Percentiles rank a stretch among this genome's conserved stretches.
Conservation (phyloP, 1,140 invertebrate genomes). For the Andricus grossulariae region DNA sequence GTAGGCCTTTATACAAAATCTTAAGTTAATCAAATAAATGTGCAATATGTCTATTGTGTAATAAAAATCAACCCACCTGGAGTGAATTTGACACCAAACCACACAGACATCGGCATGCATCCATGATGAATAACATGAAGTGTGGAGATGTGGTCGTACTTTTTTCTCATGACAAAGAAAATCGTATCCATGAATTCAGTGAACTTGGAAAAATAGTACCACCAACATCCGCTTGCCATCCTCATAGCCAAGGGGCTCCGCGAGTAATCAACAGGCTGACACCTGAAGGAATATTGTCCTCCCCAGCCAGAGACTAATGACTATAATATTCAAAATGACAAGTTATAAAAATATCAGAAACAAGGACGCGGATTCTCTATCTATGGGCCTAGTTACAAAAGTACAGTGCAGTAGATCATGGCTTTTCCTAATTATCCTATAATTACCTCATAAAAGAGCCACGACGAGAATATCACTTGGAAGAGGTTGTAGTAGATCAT, state of each 20-base stretch:
- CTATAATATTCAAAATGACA: conserved; percentile 71
- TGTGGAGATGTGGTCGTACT: conserved; percentile 89
- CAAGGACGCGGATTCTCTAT: background rate
- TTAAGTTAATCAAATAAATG: no score
- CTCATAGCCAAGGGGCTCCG: conserved; percentile 84
- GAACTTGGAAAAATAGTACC: conserved; percentile 93
- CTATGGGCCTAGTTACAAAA: background rate
- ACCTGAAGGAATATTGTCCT: conserved; percentile 87
- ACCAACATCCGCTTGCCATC: conserved; percentile 89
- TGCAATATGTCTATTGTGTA: no score
- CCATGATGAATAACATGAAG: conserved; percentile 96
- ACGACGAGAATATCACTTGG: conserved; percentile 90
- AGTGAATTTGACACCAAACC: conserved; percentile 94
- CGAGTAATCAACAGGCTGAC: conserved; percentile 94
- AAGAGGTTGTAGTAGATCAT: conserved; percentile 91
- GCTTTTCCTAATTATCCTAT: conserved; percentile 4
- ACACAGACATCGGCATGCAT: conserved; percentile 93
- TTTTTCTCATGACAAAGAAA: conserved; percentile 91
- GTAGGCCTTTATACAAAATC: no score
- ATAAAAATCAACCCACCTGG: conserved; percentile 79
- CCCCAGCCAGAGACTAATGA: conserved; percentile 82
- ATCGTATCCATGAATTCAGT: conserved; percentile 92
- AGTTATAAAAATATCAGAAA: conserved; percentile 38
- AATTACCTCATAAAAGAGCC: conserved; percentile 89
- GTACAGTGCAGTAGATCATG: conserved; percentile 13